A percentile compares a stretch with the other conserved stretches of the same genome.
Conservation (phyloP, 2,888 invertebrate species). For the Cheilosia grossa region DNA sequence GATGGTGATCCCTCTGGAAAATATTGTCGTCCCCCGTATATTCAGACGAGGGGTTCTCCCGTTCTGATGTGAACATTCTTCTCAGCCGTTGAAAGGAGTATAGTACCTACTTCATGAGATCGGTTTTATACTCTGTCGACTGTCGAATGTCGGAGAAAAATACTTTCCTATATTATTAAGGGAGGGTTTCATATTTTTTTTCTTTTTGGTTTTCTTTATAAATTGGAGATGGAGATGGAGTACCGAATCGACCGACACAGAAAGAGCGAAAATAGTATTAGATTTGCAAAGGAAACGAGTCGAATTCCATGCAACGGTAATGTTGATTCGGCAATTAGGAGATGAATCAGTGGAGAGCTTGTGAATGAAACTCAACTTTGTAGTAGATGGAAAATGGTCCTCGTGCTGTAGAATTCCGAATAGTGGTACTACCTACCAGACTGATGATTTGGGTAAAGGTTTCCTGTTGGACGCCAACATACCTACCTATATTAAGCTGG, state of each 20-base stretch:
- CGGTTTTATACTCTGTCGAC: conserved; percentile 40
- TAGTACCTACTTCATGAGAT: conserved; percentile 43
- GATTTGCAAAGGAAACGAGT: conserved; percentile 51
- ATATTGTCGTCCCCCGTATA: conserved; percentile 12
- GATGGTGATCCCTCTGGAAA: conserved; percentile 34
- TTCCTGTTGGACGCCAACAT: too few relatives aligned
- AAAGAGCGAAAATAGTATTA: conserved; percentile 32
- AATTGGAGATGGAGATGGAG: conserved; percentile 3
- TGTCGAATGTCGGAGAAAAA: conserved; percentile 36
- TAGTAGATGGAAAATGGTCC: conserved; percentile 1
- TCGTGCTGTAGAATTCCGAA: background rate
- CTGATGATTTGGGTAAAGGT: too few relatives aligned
- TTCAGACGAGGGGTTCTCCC: conserved; percentile 44
- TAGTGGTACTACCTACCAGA: background rate
- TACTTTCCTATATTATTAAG: conserved; percentile 52
- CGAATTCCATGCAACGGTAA: conserved; percentile 53
- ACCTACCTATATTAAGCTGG: too few relatives aligned
- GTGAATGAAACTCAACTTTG: conserved; percentile 20
- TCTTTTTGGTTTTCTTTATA: conserved; percentile 5
- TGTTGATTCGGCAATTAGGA: conserved; percentile 68
- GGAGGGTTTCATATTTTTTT: conserved; percentile 25
- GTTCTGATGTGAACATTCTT: conserved; percentile 42
- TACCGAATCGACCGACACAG: conserved; percentile 26
- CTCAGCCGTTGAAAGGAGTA: conserved; percentile 27
- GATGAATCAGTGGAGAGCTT: conserved; percentile 56